Evolutionary conservation across 35 echinoderm and acorn worm species (phyloP).

Genomic region (Anneissia japonica): DNA sequence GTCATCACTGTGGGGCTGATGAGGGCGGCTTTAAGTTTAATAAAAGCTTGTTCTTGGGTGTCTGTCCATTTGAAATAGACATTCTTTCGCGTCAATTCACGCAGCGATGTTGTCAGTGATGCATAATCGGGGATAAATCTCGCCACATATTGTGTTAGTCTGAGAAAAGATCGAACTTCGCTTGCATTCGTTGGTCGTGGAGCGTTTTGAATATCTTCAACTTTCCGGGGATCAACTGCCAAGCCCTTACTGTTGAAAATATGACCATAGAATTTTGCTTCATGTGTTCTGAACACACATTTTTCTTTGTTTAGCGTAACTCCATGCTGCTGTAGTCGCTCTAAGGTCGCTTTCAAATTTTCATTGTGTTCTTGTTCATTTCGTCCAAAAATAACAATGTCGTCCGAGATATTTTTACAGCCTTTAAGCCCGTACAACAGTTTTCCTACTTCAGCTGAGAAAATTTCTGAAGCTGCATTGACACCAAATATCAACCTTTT

Average conservation of each 20-base stretch:
- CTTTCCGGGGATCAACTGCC: not conserved
- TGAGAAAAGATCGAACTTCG: conserved; percentile 33
- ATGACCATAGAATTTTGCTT: not conserved
- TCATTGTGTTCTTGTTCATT: conserved; percentile 18
- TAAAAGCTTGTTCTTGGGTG: conserved; percentile 12
- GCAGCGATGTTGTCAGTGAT: conserved; percentile 10
- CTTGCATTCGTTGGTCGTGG: not conserved
- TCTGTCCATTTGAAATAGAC: conserved; percentile 35
- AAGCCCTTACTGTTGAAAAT: not conserved
- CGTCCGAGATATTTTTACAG: conserved; percentile 46
- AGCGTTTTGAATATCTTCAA: not conserved
- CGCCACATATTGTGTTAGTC: conserved; percentile 18
- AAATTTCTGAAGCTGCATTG: conserved; percentile 39
- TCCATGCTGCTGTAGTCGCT: not conserved
- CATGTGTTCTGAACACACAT: not conserved
- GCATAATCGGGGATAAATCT: conserved; percentile 24
- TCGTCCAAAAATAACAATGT: conserved; percentile 35
- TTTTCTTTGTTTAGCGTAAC: not conserved
- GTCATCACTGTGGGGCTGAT: conserved; percentile 30
- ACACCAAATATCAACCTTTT: conserved; percentile 54
- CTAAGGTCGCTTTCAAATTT: conserved; percentile 20
- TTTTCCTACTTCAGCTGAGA: conserved; percentile 15
- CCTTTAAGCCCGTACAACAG: conserved; percentile 26
- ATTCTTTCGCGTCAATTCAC: conserved; percentile 20
- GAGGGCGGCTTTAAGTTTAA: conserved; percentile 22